These are phyloP conservation scores for Battus philenor DNA, from an alignment of 1,140 invertebrate genomes.

Conservation along the genomic window DNA sequence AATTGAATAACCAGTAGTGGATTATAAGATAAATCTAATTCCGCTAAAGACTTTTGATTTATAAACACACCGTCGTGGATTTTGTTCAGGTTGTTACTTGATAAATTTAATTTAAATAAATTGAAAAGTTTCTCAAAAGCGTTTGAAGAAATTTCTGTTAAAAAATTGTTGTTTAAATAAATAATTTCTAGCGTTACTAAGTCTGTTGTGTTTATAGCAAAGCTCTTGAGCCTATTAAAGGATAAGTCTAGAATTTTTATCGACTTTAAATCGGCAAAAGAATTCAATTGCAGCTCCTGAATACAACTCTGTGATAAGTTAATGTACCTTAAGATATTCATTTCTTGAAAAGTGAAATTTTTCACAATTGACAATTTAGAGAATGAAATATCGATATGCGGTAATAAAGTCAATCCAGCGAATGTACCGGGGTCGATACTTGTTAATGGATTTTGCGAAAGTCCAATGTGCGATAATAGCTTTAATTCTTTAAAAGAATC, in stretches of 20 bases:
- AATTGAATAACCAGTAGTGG: no score
- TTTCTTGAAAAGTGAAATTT: slow-evolving; percentile 44
- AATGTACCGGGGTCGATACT: slow-evolving; percentile 33
- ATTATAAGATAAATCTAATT: slow-evolving; percentile 34
- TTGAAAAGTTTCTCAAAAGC: slow-evolving; percentile 24
- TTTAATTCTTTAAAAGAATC: slow-evolving; percentile 34
- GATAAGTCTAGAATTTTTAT: slow-evolving; percentile 45
- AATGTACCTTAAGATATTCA: slow-evolving; percentile 33
- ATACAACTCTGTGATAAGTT: slow-evolving; percentile 44
- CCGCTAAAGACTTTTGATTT: slow-evolving; percentile 18
- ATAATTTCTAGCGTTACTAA: slow-evolving; percentile 30
- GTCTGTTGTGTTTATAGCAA: slow-evolving; percentile 35
- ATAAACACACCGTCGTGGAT: slow-evolving; percentile 24
- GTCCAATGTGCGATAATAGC: slow-evolving; percentile 30
- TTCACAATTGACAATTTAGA: slow-evolving; percentile 27
- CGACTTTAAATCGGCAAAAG: slow-evolving; percentile 31
- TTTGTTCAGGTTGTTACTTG: slow-evolving; percentile 33
- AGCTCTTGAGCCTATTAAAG: slow-evolving; percentile 32
- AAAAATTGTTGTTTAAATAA: slow-evolving; percentile 39
- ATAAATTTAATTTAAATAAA: slow-evolving; percentile 30
- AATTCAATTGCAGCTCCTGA: slow-evolving; percentile 32
- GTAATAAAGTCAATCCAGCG: slow-evolving; percentile 31
- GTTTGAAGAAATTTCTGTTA: slow-evolving; percentile 22
- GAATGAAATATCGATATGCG: slow-evolving; percentile 37
- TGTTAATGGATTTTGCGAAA: slow-evolving; percentile 40